Evolutionary conservation across 2,797 vertebrate species (phyloP), one percentile per base, ranked within the genome.

Genomic region (Anguilla anguilla): DNA sequence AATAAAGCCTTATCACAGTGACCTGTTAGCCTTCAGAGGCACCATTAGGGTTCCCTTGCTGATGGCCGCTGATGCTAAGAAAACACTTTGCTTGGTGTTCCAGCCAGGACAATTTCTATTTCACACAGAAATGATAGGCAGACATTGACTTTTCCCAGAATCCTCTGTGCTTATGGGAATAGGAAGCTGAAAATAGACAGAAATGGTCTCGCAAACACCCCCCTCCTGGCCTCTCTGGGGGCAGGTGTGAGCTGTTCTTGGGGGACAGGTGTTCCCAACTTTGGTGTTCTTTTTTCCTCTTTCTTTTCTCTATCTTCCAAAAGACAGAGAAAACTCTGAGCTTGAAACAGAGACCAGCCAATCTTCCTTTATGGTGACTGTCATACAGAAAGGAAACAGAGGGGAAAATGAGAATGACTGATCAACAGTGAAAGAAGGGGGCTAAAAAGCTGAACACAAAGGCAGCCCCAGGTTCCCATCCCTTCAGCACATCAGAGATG

Each of bases 81-180:
- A 51, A 10, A 81, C 39, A 81, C 77, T 22, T 25, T 82, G 43
- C 43, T n/a, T 35, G 6, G 3, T 51, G 79, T 22, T 35, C 74
- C 74, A 79, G 74, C 74, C 74, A 79, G 74, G 74, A 5, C 17
- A 51, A 82, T 51, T 35, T 51, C 0, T 11, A 51, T 49, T 82
- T 51, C 43, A 69, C 64, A 69, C 64, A 69, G 25, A n/a, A 69
- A 69, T 69, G 9, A 9, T 64, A 69, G 11, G 64, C 64, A 69
- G 74, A 82, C 25, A 82, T 49, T 7, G 46, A 46, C 19, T 82
- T 82, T 82, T 82, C 79, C 79, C 79, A 49, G 79, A 51, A 82
- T 19, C 10, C 79, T 77, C 3, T 77, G 74, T 49, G 22, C 43
- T 51, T 25, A 46, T 49, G 46, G 15, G 6, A 51, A n/a, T 51